Evolutionary conservation across 2,113 vertebrate genomes (phyloP).

Genomic region (Datnioides undecimradiatus): DNA sequence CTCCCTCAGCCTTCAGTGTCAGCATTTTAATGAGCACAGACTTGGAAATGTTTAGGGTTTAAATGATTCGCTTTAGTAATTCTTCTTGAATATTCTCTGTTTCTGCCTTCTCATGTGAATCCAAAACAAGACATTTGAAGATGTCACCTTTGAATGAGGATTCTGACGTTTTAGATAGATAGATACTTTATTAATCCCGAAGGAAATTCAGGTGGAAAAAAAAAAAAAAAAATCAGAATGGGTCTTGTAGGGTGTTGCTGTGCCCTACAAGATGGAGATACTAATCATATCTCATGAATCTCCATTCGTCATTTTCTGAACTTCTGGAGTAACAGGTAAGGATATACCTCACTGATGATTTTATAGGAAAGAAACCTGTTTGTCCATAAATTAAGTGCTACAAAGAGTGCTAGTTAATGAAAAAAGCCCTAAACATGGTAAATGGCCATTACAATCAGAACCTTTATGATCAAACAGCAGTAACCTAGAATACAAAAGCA

Average conservation of each 20-base stretch:
- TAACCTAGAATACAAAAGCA: not conserved
- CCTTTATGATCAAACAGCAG: not conserved
- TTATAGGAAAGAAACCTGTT: not conserved
- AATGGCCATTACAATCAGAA: too few species aligned
- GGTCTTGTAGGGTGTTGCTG: conserved; percentile 67
- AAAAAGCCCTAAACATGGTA: not conserved
- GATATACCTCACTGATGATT: fast-evolving
- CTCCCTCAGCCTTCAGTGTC: not conserved
- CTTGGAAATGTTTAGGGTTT: not conserved
- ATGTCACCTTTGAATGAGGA: too few species aligned
- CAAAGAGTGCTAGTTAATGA: not conserved
- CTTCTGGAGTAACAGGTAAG: conserved; percentile 67
- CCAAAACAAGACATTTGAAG: too few species aligned
- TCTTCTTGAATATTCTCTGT: too few species aligned
- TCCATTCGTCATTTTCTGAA: conserved; percentile 81
- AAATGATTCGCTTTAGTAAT: too few species aligned
- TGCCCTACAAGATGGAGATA: conserved; percentile 62
- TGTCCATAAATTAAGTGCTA: not conserved
- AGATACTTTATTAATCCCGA: too few species aligned
- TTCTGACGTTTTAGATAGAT: too few species aligned
- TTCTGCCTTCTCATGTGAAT: too few species aligned
- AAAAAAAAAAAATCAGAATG: too few species aligned
- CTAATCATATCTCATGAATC: conserved; percentile 74
- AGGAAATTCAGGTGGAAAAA: too few species aligned
- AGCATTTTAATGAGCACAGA: not conserved